Evolutionary conservation across 2,113 vertebrate species (phyloP), one percentile per base, ranked within the genome.

Genomic region (Ginglymostoma cirratum): DNA sequence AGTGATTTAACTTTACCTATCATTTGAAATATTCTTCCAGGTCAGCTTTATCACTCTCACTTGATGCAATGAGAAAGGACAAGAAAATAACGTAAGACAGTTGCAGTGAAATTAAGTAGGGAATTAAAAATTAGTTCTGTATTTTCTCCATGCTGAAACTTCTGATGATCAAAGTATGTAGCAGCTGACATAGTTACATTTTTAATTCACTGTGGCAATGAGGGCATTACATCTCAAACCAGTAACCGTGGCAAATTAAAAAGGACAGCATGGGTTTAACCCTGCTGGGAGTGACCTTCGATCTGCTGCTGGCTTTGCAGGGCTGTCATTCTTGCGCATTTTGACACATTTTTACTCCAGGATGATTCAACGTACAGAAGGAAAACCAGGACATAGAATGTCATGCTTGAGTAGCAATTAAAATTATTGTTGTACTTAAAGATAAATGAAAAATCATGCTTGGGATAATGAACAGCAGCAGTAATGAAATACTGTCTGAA

Each of bases 211-310:
- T 34, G 15, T 45, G 52, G 10, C 67, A 52, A n/a, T 70, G 69
- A 95, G 69, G 67, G 76, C 42, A 76, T 34, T 72, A 27, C 69
- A 95, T 21, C 72, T 45, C 69, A 95, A 69, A 95, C 69, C 4
- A 95, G 67, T 69, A 72, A 34, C 94, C 24, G 34, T 48, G 42
- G 67, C 67, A 95, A 95, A 95, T 95, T 95, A 24, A 95, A 95
- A 95, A 24, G 94, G 69, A 76, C 94, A 95, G 67, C 69, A 52
- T 24, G 45, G 38, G 48, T 72, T 72, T 72, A 72, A 72, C 94
- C 69, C 66, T 95, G 94, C 66, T 95, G 66, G 45, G 69, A 72
- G 94, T 95, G 94, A 95, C 94, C 94, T 95, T 52, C 69, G 27
- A 19, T 72, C 94, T 52, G 67, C n/a, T 95, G 93, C 19, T 70